Percentiles rank a stretch among this genome's conserved stretches.
Evolutionary conservation across 30 jellyfish, hydroid and myxozoan species (phyloP).

Genomic region (Aurelia sp.): DNA sequence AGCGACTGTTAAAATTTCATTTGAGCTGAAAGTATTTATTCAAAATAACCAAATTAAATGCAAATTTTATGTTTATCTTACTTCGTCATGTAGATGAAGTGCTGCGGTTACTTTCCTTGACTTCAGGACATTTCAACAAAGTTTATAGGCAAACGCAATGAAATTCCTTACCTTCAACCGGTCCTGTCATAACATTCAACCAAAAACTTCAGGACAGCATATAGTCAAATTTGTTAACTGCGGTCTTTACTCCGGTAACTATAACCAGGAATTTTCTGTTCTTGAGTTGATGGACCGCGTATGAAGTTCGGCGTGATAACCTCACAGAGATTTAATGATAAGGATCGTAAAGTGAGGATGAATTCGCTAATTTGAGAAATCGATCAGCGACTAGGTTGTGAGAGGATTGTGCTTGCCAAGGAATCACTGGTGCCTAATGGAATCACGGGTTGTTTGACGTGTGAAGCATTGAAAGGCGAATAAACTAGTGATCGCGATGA

Average conservation of each 20-base stretch:
- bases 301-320: too few species aligned
- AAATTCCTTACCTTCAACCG: constrained; percentile 32
- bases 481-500: constrained; percentile 38
- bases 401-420: constrained; percentile 2
- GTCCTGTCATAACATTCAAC: constrained; percentile 47
- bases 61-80: too few species aligned
- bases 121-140: background rate
- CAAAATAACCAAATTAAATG: too few species aligned
- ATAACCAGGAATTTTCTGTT: too few species aligned
- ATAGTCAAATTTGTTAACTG: too few species aligned
- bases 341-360: too few species aligned
- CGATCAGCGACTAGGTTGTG: background rate
- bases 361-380: background rate
- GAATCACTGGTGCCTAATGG: constrained; percentile 55
- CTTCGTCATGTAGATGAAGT: too few species aligned
- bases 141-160: constrained; percentile 54
- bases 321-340: too few species aligned
- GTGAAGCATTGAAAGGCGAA: constrained; percentile 60
- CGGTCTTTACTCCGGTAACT: too few species aligned
- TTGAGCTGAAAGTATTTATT: too few species aligned
- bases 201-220: background rate
- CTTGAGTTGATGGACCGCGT: too few species aligned
- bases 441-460: constrained; percentile 64
- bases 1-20: too few species aligned
- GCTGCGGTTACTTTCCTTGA: background rate